These are phyloP conservation scores for Sigmodon hispidus DNA, from an alignment of 2,113 vertebrate genomes.

Conservation along the genomic window DNA sequence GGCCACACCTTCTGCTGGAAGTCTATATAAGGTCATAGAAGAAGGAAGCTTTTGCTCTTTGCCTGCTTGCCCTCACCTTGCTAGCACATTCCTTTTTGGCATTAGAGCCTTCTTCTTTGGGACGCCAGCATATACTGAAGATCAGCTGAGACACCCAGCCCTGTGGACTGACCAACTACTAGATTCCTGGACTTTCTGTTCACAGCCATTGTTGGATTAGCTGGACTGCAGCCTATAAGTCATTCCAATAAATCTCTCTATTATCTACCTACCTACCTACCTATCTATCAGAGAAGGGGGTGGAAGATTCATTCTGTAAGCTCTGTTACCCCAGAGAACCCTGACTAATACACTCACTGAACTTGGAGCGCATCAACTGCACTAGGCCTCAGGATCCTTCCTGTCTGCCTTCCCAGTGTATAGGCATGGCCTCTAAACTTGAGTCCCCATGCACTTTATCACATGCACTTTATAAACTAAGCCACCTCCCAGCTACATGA, in stretches of 20 bases:
- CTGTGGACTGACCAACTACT: too few species aligned
- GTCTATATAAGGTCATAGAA: neutral
- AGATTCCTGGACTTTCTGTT: too few species aligned
- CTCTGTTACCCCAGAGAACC: too few species aligned
- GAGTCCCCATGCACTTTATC: neutral
- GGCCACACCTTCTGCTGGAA: neutral
- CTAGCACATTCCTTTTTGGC: too few species aligned
- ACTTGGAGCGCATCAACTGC: neutral
- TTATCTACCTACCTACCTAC: too few species aligned
- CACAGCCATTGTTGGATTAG: too few species aligned
- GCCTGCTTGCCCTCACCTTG: too few species aligned
- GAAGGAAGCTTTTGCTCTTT: too few species aligned
- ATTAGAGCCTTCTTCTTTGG: too few species aligned
- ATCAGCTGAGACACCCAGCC: too few species aligned
- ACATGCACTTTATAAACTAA: neutral
- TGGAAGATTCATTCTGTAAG: neutral
- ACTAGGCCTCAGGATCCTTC: neutral
- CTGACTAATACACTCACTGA: neutral
- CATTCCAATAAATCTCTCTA: neutral
- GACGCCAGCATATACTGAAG: too few species aligned
- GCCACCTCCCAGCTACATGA: neutral
- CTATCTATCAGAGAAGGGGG: too few species aligned
- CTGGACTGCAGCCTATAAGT: neutral
- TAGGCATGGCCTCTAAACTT: neutral
- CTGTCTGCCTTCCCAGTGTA: neutral